Conservation (phyloP, 1,140 invertebrate species). For the Caenorhabditis latens region DNA sequence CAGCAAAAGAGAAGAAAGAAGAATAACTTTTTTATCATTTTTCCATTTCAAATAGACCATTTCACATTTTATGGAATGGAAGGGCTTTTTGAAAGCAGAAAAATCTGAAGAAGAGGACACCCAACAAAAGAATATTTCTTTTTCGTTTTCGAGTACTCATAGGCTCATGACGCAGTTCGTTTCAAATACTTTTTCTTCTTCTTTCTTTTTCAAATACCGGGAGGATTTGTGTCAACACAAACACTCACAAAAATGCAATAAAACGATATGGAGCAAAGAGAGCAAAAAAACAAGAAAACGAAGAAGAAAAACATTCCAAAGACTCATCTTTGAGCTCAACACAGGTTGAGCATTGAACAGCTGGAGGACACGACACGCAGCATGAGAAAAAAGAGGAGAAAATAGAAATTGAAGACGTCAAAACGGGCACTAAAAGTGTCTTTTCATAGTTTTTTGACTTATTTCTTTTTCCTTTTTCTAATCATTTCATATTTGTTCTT, state of each 20-base stretch:
- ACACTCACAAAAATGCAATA: slow-evolving; percentile 6
- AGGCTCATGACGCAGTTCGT: slow-evolving; percentile 39
- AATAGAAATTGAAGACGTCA: not conserved
- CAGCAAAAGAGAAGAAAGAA: not conserved
- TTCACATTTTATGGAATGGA: too few relatives aligned
- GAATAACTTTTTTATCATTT: too few relatives aligned
- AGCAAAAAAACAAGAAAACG: not conserved
- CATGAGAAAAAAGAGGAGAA: not conserved
- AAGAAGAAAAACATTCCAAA: slow-evolving; percentile 37
- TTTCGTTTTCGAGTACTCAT: not conserved
- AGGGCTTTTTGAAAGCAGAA: not conserved
- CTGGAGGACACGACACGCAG: not conserved
- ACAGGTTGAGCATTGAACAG: slow-evolving; percentile 4
- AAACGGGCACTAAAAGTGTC: not conserved
- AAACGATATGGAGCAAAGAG: slow-evolving; percentile 6
- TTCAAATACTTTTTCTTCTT: slow-evolving; percentile 12
- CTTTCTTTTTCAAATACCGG: slow-evolving; percentile 12
- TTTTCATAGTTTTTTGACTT: too few relatives aligned
- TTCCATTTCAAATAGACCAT: too few relatives aligned
- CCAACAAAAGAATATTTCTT: too few relatives aligned
- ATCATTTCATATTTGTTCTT: too few relatives aligned
- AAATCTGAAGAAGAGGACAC: not conserved
- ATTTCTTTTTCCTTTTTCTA: too few relatives aligned
- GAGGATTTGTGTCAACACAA: slow-evolving; percentile 34
- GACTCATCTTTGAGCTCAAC: slow-evolving; percentile 25